Evolutionary conservation across 2,888 invertebrate genomes (phyloP).

Genomic region (Coelinius sp.): DNA sequence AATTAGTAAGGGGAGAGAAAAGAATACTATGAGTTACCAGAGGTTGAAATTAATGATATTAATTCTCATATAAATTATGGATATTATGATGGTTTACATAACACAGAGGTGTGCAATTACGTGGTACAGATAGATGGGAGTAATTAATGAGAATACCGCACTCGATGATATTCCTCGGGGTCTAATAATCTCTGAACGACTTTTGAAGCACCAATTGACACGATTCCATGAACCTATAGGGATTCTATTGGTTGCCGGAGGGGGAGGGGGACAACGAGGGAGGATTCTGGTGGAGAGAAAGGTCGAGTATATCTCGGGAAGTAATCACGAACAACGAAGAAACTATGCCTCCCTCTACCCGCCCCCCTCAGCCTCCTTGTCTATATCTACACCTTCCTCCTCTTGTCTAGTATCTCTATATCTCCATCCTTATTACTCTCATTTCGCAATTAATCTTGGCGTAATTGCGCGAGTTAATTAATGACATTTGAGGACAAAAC

Average conservation of each 20-base stretch:
- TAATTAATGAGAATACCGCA: conserved; percentile 26
- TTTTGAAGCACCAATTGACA: conserved; percentile 37
- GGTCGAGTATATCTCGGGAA: conserved; percentile 35
- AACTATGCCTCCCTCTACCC: conserved; percentile 45
- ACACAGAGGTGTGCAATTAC: background rate
- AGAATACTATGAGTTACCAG: background rate
- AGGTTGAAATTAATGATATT: background rate
- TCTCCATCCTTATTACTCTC: conserved; percentile 42
- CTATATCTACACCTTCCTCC: background rate
- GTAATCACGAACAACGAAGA: conserved; percentile 33
- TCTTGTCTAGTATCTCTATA: background rate
- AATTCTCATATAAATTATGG: background rate
- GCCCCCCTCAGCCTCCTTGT: conserved; percentile 31
- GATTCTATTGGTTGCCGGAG: background rate
- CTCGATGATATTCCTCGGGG: conserved; percentile 9
- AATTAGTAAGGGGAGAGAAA: background rate
- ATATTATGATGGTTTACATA: background rate
- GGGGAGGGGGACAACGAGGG: background rate
- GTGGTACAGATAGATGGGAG: background rate
- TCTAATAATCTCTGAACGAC: conserved; percentile 35
- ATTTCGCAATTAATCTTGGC: conserved; percentile 57
- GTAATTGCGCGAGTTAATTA: conserved; percentile 61
- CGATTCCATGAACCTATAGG: conserved; percentile 22
- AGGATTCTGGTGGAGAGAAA: conserved; percentile 2
- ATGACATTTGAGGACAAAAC: conserved; percentile 52